phyloP scores from a whole-genome alignment of 2,113 vertebrate genomes.

The Eptesicus fuscus region DNA sequence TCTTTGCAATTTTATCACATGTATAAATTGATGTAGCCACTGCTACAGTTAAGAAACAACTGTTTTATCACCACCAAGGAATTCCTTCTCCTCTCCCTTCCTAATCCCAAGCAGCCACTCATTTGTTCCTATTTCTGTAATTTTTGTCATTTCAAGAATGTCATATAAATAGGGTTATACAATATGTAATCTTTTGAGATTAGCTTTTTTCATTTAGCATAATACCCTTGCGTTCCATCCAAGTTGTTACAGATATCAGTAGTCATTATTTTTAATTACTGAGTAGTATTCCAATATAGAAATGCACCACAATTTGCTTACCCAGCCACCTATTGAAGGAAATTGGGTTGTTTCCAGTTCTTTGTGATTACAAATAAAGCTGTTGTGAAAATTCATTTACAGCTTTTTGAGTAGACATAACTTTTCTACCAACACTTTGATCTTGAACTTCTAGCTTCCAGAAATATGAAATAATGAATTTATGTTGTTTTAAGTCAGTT shows the following conservation, averaged over 20 bases:
- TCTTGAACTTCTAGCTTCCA: background rate
- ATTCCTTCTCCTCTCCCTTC: background rate
- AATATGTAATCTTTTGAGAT: background rate
- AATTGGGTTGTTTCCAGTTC: background rate
- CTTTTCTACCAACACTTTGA: background rate
- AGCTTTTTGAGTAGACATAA: background rate
- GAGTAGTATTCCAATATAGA: background rate
- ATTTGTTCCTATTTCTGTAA: background rate
- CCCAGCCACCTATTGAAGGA: background rate
- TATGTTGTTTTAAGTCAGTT: background rate
- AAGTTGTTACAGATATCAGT: background rate
- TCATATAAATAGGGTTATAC: background rate
- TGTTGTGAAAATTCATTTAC: background rate
- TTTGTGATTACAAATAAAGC: background rate
- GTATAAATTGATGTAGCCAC: background rate
- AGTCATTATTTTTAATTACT: background rate
- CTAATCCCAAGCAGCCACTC: background rate
- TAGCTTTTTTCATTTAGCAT: background rate
- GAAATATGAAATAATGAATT: background rate
- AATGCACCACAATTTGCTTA: background rate
- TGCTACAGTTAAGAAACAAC: background rate
- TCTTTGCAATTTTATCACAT: background rate
- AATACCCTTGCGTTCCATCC: background rate
- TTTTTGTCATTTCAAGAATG: background rate
- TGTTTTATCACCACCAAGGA: background rate